Evolutionary conservation across 2,113 vertebrate genomes (phyloP), one percentile per base, ranked within the genome.

Genomic region (Prietella phreatophila): DNA sequence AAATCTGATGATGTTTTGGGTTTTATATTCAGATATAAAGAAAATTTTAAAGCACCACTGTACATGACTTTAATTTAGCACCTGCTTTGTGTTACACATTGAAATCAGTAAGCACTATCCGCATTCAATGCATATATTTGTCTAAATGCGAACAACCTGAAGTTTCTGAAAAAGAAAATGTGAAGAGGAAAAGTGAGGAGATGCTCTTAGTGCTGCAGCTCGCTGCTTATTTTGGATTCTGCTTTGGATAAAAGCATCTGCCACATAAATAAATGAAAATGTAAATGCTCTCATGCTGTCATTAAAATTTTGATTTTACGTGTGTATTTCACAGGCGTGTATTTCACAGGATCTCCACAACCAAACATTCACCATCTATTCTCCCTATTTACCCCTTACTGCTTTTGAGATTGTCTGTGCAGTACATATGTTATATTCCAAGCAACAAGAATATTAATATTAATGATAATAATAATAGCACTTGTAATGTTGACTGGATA

Each of bases 361-460:
- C 53, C 53, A 55, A 55, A 55, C 55, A 85, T 87, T 85, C 82
- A 85, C 83, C 58, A 78, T 33, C 71, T 33, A 13, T 33, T n/a
- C 73, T 79, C 47, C 42, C 67, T 83, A 92, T 92, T 93, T 92
- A 88, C 89, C 89, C 89, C 91, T 80, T 83, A 89, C 90, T 89
- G 67, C 63, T 80, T 80, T 82, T 58, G 63, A 75, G 3, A 42
- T 42, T 42, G 47, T 56, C 55, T 69, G 14, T 27, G 87, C 69
- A 92, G 90, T 79, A 84, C 82, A 86, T 61, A 27, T 90, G 20
- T 22, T 42, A 75, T 75, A 42, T 73, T 20, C 15, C 17, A 0
- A 20, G 36, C 30, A 71, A 71, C 2, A 73, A 73, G 5, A 42
- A 75, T 2, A 75, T 75, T 11, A 47, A 75, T 42, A 75, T 25